A percentile compares a stretch with the other conserved stretches of the same genome.
Conservation (phyloP, 2,113 vertebrate species). For the Typhlomys cinereus region DNA sequence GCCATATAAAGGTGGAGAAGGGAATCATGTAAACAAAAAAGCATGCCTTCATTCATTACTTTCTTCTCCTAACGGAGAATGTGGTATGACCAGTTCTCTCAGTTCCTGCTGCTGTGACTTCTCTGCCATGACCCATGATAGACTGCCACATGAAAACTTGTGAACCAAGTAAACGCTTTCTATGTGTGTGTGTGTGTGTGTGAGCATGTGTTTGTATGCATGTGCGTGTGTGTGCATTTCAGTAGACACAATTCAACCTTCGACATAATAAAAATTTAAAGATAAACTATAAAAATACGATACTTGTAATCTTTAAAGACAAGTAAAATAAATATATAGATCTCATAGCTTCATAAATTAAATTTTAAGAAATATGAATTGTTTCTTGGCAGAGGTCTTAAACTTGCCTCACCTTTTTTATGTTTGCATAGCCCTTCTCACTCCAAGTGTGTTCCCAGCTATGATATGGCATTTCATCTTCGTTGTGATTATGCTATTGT, state of each 20-base stretch:
- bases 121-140: no score
- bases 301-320: neutral
- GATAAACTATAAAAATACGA: neutral
- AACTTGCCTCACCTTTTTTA: neutral
- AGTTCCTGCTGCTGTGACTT: no score
- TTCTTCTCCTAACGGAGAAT: no score
- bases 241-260: neutral
- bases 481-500: neutral
- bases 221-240: no score
- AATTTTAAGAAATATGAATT: constrained; percentile 7
- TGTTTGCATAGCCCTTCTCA: neutral
- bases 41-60: no score
- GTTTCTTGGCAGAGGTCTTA: neutral
- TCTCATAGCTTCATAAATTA: neutral
- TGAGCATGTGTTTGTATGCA: no score
- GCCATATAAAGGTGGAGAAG: no score
- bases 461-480: neutral
- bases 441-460: neutral
- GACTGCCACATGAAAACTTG: no score
- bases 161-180: no score
- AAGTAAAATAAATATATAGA: constrained; percentile 1
- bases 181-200: no score
- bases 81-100: no score
- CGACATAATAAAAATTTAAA: neutral
- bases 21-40: no score